A percentile compares a stretch with the other conserved stretches of the same genome.
Evolutionary conservation across 2,113 vertebrate species (phyloP).

Genomic region (Pygathrix nemaeus): DNA sequence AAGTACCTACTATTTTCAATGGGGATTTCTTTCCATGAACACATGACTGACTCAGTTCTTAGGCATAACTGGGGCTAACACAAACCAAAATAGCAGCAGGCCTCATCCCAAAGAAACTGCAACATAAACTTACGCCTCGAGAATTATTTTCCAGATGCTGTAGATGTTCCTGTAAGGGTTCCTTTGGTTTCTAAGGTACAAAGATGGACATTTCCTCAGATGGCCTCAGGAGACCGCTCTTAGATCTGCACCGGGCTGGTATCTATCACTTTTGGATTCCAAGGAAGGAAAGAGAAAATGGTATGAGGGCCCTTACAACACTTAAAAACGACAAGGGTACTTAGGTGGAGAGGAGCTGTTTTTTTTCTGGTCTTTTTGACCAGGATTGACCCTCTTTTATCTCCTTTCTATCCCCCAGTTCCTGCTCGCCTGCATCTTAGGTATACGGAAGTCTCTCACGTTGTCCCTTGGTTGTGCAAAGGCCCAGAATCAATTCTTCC

Average conservation of each 20-base stretch:
- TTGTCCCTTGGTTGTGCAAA: not conserved
- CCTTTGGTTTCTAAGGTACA: not conserved
- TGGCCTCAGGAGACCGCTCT: not conserved
- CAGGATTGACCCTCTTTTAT: not conserved
- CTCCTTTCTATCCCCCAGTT: not conserved
- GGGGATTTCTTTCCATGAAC: not conserved
- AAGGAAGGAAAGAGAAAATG: not conserved
- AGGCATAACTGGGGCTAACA: not conserved
- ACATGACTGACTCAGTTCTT: not conserved
- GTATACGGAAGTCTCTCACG: not conserved
- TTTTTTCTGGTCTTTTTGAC: not conserved
- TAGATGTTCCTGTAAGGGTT: not conserved
- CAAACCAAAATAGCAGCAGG: not conserved
- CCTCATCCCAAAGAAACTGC: not conserved
- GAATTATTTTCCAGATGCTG: not conserved
- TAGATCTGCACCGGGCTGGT: not conserved
- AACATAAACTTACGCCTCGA: not conserved
- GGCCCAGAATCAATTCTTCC: not conserved
- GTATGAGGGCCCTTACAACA: not conserved
- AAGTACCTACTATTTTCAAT: not conserved
- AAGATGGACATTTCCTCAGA: not conserved
- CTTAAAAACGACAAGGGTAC: not conserved
- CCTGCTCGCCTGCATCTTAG: not conserved
- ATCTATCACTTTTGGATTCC: not conserved
- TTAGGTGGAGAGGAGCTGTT: not conserved